A percentile compares a stretch with the other conserved stretches of the same genome.
These are phyloP conservation scores for Desoria tigrina DNA, from an alignment of 2,888 invertebrate genomes.

Conservation along the genomic window DNA sequence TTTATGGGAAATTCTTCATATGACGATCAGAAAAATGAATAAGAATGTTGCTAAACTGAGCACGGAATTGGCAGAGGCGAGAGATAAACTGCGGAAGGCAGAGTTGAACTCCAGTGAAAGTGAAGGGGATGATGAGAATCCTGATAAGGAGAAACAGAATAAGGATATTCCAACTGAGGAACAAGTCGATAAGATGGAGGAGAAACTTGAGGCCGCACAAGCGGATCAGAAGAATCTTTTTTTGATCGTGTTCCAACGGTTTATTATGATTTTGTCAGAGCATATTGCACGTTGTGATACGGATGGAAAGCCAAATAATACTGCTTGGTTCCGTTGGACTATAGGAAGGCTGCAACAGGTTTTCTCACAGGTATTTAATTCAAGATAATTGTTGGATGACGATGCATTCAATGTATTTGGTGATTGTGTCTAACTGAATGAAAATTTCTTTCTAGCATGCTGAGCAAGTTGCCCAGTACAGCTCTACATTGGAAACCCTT, in stretches of 20 bases:
- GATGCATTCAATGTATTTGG: background rate
- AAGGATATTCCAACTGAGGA: constrained; percentile 72
- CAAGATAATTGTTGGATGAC: constrained; percentile 54
- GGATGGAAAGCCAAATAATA: constrained; percentile 87
- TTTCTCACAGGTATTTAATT: constrained; percentile 89
- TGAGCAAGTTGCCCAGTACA: constrained; percentile 95
- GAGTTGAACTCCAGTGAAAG: constrained; percentile 67
- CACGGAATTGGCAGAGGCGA: constrained; percentile 76
- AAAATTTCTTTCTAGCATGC: constrained; percentile 74
- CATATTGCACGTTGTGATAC: constrained; percentile 91
- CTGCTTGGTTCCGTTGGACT: constrained; percentile 95
- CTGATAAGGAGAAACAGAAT: constrained; percentile 57
- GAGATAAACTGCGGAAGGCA: constrained; percentile 81
- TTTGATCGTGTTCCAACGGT: constrained; percentile 94
- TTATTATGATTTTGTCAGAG: constrained; percentile 96
- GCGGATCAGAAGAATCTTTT: constrained; percentile 96
- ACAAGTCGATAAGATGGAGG: constrained; percentile 93
- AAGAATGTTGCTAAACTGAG: constrained; percentile 83
- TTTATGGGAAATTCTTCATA: constrained; percentile 94
- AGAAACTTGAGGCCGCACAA: constrained; percentile 88
- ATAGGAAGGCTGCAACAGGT: constrained; percentile 92
- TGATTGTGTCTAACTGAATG: constrained; percentile 18
- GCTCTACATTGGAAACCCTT: constrained; percentile 88
- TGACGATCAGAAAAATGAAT: constrained; percentile 95
- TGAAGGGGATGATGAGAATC: constrained; percentile 70